A percentile compares a stretch with the other conserved stretches of the same genome.
Conservation (phyloP, 2,888 invertebrate genomes). For the Drosophila diplacantha region DNA sequence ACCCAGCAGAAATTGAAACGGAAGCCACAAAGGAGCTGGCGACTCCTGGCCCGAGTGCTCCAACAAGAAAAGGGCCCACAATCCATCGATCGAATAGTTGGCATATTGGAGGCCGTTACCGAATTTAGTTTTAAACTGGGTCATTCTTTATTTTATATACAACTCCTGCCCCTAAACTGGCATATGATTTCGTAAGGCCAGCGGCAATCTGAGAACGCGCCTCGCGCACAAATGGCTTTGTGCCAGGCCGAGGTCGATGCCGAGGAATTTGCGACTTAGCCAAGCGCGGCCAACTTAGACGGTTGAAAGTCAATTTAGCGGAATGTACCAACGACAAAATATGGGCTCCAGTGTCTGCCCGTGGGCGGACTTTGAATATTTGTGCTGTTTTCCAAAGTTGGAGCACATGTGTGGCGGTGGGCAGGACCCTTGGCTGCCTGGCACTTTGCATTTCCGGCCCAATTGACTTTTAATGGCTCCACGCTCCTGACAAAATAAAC, state of each 20-base stretch:
- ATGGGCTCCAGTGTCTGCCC: constrained; percentile 6
- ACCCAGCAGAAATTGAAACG: constrained; percentile 18
- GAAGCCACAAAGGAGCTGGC: constrained; percentile 3
- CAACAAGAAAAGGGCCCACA: not conserved
- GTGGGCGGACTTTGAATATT: constrained; percentile 21
- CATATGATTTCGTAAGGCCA: not conserved
- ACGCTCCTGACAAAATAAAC: constrained; percentile 51
- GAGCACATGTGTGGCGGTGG: constrained; percentile 25
- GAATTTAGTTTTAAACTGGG: constrained; percentile 16
- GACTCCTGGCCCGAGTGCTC: not conserved
- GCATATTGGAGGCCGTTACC: constrained; percentile 18
- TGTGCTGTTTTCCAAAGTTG: constrained; percentile 10
- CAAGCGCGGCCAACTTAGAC: constrained; percentile 4
- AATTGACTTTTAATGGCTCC: constrained; percentile 68
- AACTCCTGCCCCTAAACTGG: not conserved
- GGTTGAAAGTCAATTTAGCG: constrained; percentile 61
- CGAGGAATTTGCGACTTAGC: constrained; percentile 3
- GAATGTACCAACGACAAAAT: constrained; percentile 46
- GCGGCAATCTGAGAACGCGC: constrained; percentile 2
- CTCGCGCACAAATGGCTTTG: constrained; percentile 7
- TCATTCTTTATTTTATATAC: not conserved
- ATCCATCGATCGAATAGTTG: constrained; percentile 25
- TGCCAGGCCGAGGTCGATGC: constrained; percentile 2
- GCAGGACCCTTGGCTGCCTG: constrained; percentile 13
- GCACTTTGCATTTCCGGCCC: constrained; percentile 53